These are phyloP conservation scores for silkworm (Bombyx mori) DNA, from an alignment of 1,140 invertebrate species.

Conservation along the genomic window ASM3026992v2 NC_085123.1:5042001-5042500, in stretches of 20 bases:
- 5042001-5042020: slow-evolving; percentile 5
- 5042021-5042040: slow-evolving; percentile 25
- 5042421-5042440: slow-evolving; percentile 70
- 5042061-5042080: slow-evolving; percentile 79
- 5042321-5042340: slow-evolving; percentile 73
- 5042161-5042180: slow-evolving; percentile 67
- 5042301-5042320: slow-evolving; percentile 73
- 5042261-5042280: slow-evolving; percentile 75
- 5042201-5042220: slow-evolving; percentile 64
- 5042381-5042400: slow-evolving; percentile 39
- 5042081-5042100: slow-evolving; percentile 82
- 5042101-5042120: slow-evolving; percentile 73
- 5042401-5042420: slow-evolving; percentile 69
- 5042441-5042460: slow-evolving; percentile 72
- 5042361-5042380: slow-evolving; percentile 39
- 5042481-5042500: slow-evolving; percentile 80
- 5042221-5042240: slow-evolving; percentile 51
- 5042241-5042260: slow-evolving; percentile 74
- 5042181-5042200: slow-evolving; percentile 73
- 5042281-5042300: slow-evolving; percentile 74
- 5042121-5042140: slow-evolving; percentile 71
- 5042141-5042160: slow-evolving; percentile 72
- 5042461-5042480: slow-evolving; percentile 80
- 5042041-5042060: slow-evolving; percentile 53
- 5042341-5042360: slow-evolving; percentile 70